Evolutionary conservation across 2,797 vertebrate genomes (phyloP).

Genomic region (Ptychadena robeensis): DNA sequence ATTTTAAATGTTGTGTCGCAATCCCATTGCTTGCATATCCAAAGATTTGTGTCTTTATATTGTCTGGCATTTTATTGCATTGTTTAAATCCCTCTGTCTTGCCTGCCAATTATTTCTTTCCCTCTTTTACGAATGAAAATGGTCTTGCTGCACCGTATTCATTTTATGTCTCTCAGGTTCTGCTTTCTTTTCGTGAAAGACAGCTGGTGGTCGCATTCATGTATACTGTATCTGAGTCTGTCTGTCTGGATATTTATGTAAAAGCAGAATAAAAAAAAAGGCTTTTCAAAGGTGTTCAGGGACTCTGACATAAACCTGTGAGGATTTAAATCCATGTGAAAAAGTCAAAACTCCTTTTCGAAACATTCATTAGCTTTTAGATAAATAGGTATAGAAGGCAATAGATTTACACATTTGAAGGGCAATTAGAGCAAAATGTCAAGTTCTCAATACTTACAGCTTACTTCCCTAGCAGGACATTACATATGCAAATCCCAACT

Average conservation of each 20-base stretch:
- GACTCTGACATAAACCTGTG: constrained; percentile 31
- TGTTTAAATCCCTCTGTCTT: constrained; percentile 52
- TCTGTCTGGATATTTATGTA: constrained; percentile 2
- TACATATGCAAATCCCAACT: constrained; percentile 58
- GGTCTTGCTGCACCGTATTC: constrained; percentile 38
- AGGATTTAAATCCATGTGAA: constrained; percentile 42
- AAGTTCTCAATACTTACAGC: constrained; percentile 57
- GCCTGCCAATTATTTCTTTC: constrained; percentile 50
- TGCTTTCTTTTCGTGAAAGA: constrained; percentile 39
- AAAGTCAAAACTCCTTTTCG: constrained; percentile 49
- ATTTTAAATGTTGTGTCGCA: constrained; percentile 60
- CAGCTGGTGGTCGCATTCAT: constrained; percentile 40
- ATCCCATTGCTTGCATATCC: constrained; percentile 53
- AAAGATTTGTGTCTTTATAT: constrained; percentile 57
- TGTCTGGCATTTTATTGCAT: constrained; percentile 53
- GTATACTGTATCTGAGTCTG: constrained; percentile 33
- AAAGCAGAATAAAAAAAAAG: constrained; percentile 12
- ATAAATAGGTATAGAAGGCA: constrained; percentile 57
- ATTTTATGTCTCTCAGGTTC: constrained; percentile 27
- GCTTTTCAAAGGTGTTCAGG: constrained; percentile 30
- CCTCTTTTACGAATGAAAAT: constrained; percentile 40
- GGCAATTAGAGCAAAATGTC: constrained; percentile 61
- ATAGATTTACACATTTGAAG: constrained; percentile 58
- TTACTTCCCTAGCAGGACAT: constrained; percentile 52
- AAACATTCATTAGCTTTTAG: constrained; percentile 50